Conservation (phyloP, 2,797 vertebrate genomes). For the Silurus aristotelis region DNA sequence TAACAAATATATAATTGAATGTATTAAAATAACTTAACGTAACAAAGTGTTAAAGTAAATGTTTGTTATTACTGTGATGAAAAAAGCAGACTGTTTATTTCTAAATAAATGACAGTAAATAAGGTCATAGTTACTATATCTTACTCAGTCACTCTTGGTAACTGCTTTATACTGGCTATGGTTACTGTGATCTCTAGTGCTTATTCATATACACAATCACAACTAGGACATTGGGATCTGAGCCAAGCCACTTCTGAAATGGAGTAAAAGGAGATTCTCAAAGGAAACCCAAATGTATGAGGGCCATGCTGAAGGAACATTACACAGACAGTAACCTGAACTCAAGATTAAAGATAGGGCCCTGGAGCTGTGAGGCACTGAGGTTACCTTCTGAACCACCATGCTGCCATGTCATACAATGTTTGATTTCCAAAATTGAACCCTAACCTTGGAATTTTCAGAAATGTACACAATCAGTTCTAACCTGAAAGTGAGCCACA, state of each 20-base stretch:
- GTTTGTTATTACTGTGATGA: no score
- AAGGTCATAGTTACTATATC: no score
- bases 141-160: not conserved
- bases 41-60: not conserved
- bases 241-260: no score
- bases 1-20: not conserved
- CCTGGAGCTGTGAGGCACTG: not conserved
- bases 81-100: no score
- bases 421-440: not conserved
- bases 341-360: not conserved
- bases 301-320: not conserved
- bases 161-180: no score
- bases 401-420: not conserved
- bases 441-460: not conserved
- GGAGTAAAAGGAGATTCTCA: not conserved
- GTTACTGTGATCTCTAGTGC: no score
- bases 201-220: no score
- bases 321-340: not conserved
- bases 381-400: not conserved
- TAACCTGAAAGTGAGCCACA: conserved; percentile 66
- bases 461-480: not conserved
- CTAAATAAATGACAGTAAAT: no score
- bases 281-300: not conserved
- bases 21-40: not conserved
- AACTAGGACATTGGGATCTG: no score